A percentile compares a stretch with the other conserved stretches of the same genome.
These are phyloP conservation scores for Agrypnus murinus DNA, from an alignment of 2,888 invertebrate species.

Conservation along the genomic window DNA sequence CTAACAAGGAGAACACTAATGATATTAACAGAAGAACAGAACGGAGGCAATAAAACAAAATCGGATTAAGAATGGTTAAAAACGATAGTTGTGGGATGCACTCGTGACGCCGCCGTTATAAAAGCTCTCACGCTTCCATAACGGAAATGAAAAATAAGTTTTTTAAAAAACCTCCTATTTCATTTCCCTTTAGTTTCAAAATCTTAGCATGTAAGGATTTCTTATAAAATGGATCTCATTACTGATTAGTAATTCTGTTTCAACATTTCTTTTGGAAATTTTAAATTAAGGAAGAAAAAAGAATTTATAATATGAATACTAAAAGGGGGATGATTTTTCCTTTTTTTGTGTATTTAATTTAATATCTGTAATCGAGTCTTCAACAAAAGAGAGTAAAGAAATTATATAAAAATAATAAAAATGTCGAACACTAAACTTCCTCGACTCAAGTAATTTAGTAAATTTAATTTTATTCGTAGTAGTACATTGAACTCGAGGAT, in stretches of 20 bases:
- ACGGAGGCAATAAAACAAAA: conserved; percentile 8
- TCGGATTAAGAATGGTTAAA: neutral
- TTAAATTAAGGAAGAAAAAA: no score
- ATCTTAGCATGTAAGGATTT: neutral
- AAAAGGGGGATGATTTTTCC: no score
- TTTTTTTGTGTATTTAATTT: no score
- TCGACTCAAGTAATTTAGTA: neutral
- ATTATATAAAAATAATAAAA: no score
- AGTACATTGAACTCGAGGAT: conserved; percentile 9
- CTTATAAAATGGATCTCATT: neutral
- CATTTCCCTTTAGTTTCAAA: neutral
- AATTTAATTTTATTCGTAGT: conserved; percentile 19
- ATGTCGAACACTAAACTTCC: no score
- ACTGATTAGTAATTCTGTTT: conserved; percentile 1
- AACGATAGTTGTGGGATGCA: neutral
- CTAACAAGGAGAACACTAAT: conserved; percentile 4
- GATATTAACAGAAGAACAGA: neutral
- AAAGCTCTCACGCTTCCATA: no score
- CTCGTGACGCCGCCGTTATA: no score
- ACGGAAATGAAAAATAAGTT: no score
- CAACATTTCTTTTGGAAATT: neutral
- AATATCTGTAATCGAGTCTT: no score
- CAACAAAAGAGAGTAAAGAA: no score
- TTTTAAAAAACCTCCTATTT: neutral
- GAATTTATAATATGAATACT: no score